These are phyloP conservation scores for Parelbella ahira DNA, from an alignment of 2,888 invertebrate species.

Conservation along the genomic window DNA sequence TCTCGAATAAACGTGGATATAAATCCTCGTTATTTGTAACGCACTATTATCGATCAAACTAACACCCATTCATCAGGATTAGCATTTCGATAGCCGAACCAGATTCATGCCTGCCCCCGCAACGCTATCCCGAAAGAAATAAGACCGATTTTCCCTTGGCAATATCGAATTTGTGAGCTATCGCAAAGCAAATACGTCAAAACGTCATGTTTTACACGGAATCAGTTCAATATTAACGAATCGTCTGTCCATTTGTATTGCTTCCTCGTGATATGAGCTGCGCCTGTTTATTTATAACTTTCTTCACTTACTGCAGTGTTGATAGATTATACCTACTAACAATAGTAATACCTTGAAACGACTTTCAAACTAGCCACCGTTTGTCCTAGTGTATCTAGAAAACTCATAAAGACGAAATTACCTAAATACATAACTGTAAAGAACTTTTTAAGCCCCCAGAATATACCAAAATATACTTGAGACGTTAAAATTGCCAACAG, in stretches of 20 bases:
- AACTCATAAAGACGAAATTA: too few species aligned
- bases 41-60: conserved; percentile 21
- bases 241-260: conserved; percentile 12
- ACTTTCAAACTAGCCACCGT: too few species aligned
- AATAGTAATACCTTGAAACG: too few species aligned
- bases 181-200: conserved; percentile 19
- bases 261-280: conserved; percentile 8
- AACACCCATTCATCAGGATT: conserved; percentile 25
- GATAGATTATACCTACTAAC: too few species aligned
- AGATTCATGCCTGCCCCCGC: not conserved
- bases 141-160: not conserved
- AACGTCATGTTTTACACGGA: conserved; percentile 22
- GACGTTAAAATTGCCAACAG: too few species aligned
- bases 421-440: too few species aligned
- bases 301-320: too few species aligned
- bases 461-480: too few species aligned
- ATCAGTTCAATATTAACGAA: conserved; percentile 15
- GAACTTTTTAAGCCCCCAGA: too few species aligned
- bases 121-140: not conserved
- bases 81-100: conserved; percentile 14
- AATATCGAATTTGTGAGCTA: not conserved
- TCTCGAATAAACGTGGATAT: conserved; percentile 7
- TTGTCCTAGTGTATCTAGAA: too few species aligned
- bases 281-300: too few species aligned
- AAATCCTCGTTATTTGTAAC: conserved; percentile 21